A percentile compares a stretch with the other conserved stretches of the same genome.
Evolutionary conservation across 2,888 invertebrate species (phyloP).

Genomic region (Meiosimyza platycephala): DNA sequence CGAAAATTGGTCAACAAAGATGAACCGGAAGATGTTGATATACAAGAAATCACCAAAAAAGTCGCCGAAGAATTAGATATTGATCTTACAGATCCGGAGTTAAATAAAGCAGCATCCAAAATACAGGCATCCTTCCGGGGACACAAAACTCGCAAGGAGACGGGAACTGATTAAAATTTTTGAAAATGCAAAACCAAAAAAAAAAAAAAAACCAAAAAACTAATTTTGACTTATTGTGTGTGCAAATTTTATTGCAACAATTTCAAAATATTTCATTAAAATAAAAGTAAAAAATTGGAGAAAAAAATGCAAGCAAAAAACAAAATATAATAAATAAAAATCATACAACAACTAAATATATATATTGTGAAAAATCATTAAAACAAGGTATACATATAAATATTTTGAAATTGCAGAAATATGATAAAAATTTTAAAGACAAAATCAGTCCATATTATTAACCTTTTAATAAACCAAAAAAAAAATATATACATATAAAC

Average conservation of each 20-base stretch:
- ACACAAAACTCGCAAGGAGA: conserved; percentile 86
- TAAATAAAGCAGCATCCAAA: conserved; percentile 90
- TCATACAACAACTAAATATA: conserved; percentile 6
- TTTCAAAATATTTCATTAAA: conserved; percentile 1
- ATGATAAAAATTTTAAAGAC: conserved; percentile 5
- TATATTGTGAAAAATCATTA: too few species aligned
- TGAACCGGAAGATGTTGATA: conserved; percentile 68
- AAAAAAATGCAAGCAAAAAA: background rate
- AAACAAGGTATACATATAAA: too few species aligned
- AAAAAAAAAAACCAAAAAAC: conserved; percentile 11
- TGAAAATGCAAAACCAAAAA: conserved; percentile 16
- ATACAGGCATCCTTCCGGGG: conserved; percentile 94
- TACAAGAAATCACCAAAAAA: conserved; percentile 70
- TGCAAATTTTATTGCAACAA: conserved; percentile 8
- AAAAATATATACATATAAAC: too few species aligned
- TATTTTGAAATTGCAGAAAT: conserved; percentile 15
- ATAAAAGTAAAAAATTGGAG: background rate
- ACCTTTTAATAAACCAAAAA: conserved; percentile 10
- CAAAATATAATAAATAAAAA: conserved; percentile 5
- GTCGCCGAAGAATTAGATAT: conserved; percentile 84
- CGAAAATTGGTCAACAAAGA: conserved; percentile 75
- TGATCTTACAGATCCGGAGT: conserved; percentile 86
- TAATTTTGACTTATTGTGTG: background rate
- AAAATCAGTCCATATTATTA: conserved; percentile 34
- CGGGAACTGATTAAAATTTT: conserved; percentile 55